These are phyloP conservation scores for Scortum barcoo DNA, from an alignment of 2,113 vertebrate species.

Conservation along the genomic window DNA sequence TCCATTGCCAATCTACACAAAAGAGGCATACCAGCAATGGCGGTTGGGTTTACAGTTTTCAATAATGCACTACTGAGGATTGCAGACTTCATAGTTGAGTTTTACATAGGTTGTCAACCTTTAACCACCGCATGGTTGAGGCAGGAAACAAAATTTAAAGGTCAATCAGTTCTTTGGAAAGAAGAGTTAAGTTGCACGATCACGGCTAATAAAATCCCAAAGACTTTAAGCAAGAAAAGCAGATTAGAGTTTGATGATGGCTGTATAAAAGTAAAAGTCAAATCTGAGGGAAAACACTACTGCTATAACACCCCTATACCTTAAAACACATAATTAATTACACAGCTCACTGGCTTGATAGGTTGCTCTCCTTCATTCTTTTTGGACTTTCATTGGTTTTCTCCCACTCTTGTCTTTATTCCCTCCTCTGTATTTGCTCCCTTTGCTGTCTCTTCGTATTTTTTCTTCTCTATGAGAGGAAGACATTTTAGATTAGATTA, in stretches of 20 bases:
- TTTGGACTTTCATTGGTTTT: constrained; percentile 37
- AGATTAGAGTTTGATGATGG: constrained; percentile 39
- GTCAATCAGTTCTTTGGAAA: constrained; percentile 60
- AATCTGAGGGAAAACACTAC: neutral
- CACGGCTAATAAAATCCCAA: constrained; percentile 60
- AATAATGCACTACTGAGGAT: constrained; percentile 72
- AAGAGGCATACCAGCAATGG: constrained; percentile 70
- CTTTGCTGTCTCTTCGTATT: constrained; percentile 51
- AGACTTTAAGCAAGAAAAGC: constrained; percentile 38
- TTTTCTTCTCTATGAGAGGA: constrained; percentile 31
- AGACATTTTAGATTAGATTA: constrained; percentile 67
- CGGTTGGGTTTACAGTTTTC: constrained; percentile 69
- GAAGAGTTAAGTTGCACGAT: constrained; percentile 44
- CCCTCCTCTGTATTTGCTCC: constrained; percentile 41
- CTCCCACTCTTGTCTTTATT: constrained; percentile 34
- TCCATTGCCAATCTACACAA: constrained; percentile 79
- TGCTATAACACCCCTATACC: neutral
- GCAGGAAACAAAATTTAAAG: constrained; percentile 56
- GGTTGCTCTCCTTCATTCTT: constrained; percentile 9
- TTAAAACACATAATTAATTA: neutral
- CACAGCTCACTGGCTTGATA: neutral
- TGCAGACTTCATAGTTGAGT: constrained; percentile 63
- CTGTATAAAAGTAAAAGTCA: neutral
- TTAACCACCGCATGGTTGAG: constrained; percentile 53
- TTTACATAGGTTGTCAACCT: constrained; percentile 73